Evolutionary conservation across 2,113 vertebrate genomes (phyloP), one percentile per base, ranked within the genome.

Genomic region (Ciconia maguari): DNA sequence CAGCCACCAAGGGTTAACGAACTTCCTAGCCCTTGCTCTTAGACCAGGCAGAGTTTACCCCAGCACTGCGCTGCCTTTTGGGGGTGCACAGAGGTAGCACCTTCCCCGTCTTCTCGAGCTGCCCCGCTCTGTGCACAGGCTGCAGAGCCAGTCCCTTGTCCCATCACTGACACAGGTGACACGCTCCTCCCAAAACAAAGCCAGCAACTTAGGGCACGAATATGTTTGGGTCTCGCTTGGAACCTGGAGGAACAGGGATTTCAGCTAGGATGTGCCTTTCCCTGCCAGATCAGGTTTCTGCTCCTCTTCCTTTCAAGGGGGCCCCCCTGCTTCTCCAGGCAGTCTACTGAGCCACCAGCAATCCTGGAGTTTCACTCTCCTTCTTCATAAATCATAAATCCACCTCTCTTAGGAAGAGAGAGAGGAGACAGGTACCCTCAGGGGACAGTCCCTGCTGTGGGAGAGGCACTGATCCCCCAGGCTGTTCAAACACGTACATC

Each of bases 201-300:
- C 51, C 36, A 11, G 11, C 0, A 14, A 18, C 48, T 79, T 41
- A 36, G 36, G 82, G 70, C 57, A 78, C 1, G 1, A 0, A 0
- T 16, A 66, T 6, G 6, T 46, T 36, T 64, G 34, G 3, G 38
- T 79, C 30, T 85, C 2, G 0, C 22, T 68, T 2, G 9, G 55
- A 92, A 66, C 13, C 34, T 2, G 13, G 17, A 62, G 52, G 24
- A 55, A 55, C 0, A 0, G 41, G 62, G 34, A 62, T 74, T 54
- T 65, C 21, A 57, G 32, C 69, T 52, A 46, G 29, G 17, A 52
- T 2, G 3, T 48, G 61, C 7, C 13, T 42, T n/a, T 38, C 55
- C 21, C 30, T 42, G 20, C 22, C 62, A 65, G 49, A 48, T 77
- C 72, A 65, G 11, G 27, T 49, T 74, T 83, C 68, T 54, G 57